Evolutionary conservation across 2,113 vertebrate species (phyloP), one percentile per base, ranked within the genome.

Genomic region (Tor tambroides): DNA sequence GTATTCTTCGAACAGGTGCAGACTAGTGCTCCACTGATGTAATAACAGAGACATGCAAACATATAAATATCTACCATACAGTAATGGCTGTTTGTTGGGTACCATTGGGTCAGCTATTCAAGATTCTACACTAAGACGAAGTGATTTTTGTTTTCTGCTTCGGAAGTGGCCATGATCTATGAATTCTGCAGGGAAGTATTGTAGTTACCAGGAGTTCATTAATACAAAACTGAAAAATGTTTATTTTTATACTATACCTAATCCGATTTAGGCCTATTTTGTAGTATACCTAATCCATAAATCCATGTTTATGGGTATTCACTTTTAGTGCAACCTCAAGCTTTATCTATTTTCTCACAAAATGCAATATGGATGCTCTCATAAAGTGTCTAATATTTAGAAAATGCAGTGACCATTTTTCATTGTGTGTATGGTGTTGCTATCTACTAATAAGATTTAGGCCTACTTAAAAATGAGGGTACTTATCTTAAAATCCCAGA

Each of bases 1-100:
- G 78, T 87, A 15, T 82, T 46, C 54, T 76, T 38, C 32, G 41
- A 51, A 12, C 86, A 87, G 86, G 86, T 87, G 86, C 80, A 35
- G 28, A 17, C n/a, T 11, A n/a, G 38, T 23, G 65, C 26, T 71
- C n/a, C 38, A 61, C 26, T 75, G 15, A 10, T 67, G 38, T 46
- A 30, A 49, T 46, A 41, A 67, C 19, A 43, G 15, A 80, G 46
- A 51, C 17, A 5, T 3, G 5, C 76, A 26, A 43, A 74, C 49
- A 21, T 21, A 30, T 77, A 32, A 17, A 74, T 4, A 67, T 26
- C 10, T 46, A 46, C 2, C 21, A 61, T 61, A 80, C 79, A 65
- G 23, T 28, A 28, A 26, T 51, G 8, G 35, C 1, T 74, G 12
- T 74, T 74, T 28, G 11, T 26, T 30, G 63, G 26, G 63, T 14